These are phyloP conservation scores for Trissoscelio sp. DNA, from an alignment of 2,888 invertebrate genomes.

Conservation along the genomic window DNA sequence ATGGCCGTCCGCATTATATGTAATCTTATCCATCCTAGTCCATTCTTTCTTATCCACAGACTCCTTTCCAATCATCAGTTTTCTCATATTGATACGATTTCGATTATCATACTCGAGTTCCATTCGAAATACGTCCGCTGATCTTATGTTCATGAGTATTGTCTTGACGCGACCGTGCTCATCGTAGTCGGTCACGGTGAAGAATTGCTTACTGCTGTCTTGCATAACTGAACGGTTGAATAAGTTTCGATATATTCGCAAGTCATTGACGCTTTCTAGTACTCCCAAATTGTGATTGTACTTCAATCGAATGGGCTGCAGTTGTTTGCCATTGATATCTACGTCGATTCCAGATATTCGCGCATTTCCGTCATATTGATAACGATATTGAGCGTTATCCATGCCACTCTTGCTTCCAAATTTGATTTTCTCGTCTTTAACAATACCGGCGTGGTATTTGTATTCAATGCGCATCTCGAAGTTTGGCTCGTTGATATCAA, in stretches of 20 bases:
- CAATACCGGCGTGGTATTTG: slow-evolving; percentile 94
- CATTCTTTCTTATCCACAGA: slow-evolving; percentile 85
- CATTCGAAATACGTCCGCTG: slow-evolving; percentile 93
- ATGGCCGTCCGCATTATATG: slow-evolving; percentile 97
- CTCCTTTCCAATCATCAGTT: slow-evolving; percentile 91
- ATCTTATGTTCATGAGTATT: slow-evolving; percentile 92
- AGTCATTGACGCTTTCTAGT: slow-evolving; percentile 93
- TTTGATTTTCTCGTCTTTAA: slow-evolving; percentile 94
- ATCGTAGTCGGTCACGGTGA: slow-evolving; percentile 95
- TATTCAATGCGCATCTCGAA: slow-evolving; percentile 95
- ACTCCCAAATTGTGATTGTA: slow-evolving; percentile 95
- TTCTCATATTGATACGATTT: slow-evolving; percentile 92
- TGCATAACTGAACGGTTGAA: slow-evolving; percentile 96
- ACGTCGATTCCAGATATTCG: slow-evolving; percentile 94
- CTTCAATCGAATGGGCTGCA: slow-evolving; percentile 91
- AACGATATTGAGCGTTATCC: slow-evolving; percentile 94
- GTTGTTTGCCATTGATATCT: slow-evolving; percentile 93
- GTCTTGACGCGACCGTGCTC: slow-evolving; percentile 93
- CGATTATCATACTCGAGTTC: slow-evolving; percentile 94
- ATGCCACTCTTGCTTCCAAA: slow-evolving; percentile 93
- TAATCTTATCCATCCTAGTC: slow-evolving; percentile 89
- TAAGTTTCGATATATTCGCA: slow-evolving; percentile 92
- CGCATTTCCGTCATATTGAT: slow-evolving; percentile 97
- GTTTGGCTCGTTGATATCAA: slow-evolving; percentile 95
- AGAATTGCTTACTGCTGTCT: slow-evolving; percentile 95